Evolutionary conservation across 2,888 invertebrate species (phyloP).

Genomic region (Cheilosia vulpina): DNA sequence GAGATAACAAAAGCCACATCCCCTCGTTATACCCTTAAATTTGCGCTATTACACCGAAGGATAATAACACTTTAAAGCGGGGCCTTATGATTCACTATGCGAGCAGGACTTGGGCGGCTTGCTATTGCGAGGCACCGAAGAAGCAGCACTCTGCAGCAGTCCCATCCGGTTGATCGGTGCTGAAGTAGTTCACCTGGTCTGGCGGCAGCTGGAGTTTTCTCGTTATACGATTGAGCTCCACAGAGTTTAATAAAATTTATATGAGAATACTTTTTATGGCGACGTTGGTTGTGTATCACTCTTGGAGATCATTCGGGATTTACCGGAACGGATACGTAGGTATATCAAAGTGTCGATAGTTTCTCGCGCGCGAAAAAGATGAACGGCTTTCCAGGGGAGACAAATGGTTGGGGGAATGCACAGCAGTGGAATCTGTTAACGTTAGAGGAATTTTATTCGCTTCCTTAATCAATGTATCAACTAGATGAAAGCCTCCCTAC

Average conservation of each 20-base stretch:
- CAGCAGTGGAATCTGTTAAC: no score
- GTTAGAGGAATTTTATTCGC: no score
- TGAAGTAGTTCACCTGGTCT: slow-evolving; percentile 38
- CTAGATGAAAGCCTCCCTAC: no score
- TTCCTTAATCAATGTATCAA: no score
- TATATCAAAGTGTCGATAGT: slow-evolving; percentile 14
- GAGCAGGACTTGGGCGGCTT: slow-evolving; percentile 1
- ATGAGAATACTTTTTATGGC: slow-evolving; percentile 51
- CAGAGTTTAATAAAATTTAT: slow-evolving; percentile 67
- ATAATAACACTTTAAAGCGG: slow-evolving; percentile 66
- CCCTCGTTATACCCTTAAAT: slow-evolving; percentile 46
- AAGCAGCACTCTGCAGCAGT: slow-evolving; percentile 18
- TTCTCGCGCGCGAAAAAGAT: background rate
- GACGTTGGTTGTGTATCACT: slow-evolving; percentile 12
- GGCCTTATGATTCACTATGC: slow-evolving; percentile 53
- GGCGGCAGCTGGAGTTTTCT: slow-evolving; percentile 45
- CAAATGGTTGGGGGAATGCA: no score
- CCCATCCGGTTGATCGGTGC: slow-evolving; percentile 30
- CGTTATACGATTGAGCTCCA: slow-evolving; percentile 49
- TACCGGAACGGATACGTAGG: slow-evolving; percentile 17
- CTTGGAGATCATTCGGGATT: slow-evolving; percentile 23
- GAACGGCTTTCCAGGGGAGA: no score
- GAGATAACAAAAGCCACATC: slow-evolving; percentile 68
- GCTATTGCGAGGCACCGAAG: background rate
- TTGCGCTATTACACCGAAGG: slow-evolving; percentile 60